Evolutionary conservation across 2,797 vertebrate species (phyloP).

Genomic region (Diceros bicornis): DNA sequence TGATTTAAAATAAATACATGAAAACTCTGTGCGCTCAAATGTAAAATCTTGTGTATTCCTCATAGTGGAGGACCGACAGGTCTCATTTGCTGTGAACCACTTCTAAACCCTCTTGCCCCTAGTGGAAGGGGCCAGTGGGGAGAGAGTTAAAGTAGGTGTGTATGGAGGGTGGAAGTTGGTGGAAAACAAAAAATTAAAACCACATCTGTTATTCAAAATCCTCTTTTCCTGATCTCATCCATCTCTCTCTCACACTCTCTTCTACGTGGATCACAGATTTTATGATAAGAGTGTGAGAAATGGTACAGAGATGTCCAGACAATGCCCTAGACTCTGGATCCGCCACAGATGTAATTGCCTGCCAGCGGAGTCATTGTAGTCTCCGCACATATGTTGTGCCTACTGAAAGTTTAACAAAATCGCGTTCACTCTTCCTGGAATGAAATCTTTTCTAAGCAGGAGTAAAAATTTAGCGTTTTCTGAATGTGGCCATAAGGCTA

Average conservation of each 20-base stretch:
- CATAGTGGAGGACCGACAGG: neutral
- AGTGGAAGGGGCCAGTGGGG: neutral
- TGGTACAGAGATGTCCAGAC: neutral
- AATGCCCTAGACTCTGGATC: neutral
- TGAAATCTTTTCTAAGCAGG: neutral
- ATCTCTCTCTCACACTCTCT: neutral
- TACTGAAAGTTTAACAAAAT: conserved; percentile 17
- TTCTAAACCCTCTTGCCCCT: neutral
- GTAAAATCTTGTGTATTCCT: neutral
- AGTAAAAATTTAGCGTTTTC: conserved; percentile 50
- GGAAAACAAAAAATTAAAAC: neutral
- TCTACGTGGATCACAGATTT: neutral
- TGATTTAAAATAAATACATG: conserved; percentile 60
- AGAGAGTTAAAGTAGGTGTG: neutral
- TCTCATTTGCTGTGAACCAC: neutral
- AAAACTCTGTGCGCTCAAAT: neutral
- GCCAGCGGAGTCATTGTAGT: neutral
- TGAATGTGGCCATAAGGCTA: neutral
- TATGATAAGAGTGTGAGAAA: neutral
- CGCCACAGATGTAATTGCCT: neutral
- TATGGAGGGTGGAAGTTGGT: neutral
- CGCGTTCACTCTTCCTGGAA: neutral
- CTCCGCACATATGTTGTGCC: neutral
- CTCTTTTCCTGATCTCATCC: neutral
- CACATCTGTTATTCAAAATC: neutral